Conservation (phyloP, 2,113 vertebrate genomes). For the Gallinago jamesoni region DNA sequence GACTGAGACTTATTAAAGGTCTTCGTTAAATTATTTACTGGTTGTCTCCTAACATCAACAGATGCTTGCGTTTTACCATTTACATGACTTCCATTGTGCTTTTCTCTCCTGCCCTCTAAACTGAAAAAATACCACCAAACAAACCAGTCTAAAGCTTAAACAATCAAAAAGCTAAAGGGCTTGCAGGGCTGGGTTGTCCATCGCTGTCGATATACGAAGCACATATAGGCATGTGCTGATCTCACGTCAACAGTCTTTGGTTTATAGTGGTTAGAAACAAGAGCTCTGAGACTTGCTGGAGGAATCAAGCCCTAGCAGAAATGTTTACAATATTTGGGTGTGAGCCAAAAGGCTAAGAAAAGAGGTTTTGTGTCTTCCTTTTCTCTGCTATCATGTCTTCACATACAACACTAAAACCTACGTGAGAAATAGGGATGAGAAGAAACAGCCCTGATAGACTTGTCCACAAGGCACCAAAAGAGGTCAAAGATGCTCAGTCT, state of each 20-base stretch:
- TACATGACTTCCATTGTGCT: neutral
- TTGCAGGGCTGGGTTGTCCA: neutral
- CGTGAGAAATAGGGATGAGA: neutral
- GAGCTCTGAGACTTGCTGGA: neutral
- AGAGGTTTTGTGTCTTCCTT: neutral
- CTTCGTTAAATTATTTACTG: constrained; percentile 23
- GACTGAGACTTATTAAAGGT: neutral
- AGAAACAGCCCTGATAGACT: neutral
- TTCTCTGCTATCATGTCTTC: neutral
- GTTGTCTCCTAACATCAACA: neutral
- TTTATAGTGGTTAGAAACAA: neutral
- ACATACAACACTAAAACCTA: neutral
- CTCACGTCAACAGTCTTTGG: neutral
- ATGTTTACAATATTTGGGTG: neutral
- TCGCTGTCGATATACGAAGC: rapidly evolving
- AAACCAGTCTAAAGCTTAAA: neutral
- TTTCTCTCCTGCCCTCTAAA: neutral
- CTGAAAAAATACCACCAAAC: neutral
- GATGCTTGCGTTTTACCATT: neutral
- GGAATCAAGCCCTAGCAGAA: neutral
- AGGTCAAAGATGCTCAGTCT: neutral
- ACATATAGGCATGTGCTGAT: neutral
- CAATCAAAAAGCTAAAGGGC: neutral
- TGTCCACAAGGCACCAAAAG: neutral
- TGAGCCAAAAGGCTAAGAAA: neutral